phyloP scores from a whole-genome alignment of 1,140 invertebrate genomes.

The Lucilia sericata region DNA sequence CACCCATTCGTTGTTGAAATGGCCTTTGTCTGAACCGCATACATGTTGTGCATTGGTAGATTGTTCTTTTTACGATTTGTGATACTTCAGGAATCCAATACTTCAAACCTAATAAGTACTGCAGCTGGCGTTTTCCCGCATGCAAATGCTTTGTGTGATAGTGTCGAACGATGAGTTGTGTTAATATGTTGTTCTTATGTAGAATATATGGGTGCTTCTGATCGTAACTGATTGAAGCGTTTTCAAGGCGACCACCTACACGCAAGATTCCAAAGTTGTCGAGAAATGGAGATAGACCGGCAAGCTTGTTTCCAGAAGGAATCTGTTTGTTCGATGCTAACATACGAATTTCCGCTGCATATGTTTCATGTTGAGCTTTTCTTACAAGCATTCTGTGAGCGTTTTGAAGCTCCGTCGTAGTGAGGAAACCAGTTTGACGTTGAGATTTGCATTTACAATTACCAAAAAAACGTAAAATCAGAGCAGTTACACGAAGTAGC shows the following conservation, averaged over 20 bases:
- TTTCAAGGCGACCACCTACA: constrained; percentile 41
- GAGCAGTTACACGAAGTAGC: background rate
- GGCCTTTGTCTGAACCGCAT: constrained; percentile 3
- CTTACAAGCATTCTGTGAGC: background rate
- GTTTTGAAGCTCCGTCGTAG: background rate
- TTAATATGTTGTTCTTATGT: constrained; percentile 24
- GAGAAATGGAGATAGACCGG: constrained; percentile 21
- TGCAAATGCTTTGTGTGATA: constrained; percentile 37
- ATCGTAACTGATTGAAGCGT: constrained; percentile 42
- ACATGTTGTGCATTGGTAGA: constrained; percentile 41
- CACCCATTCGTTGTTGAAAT: constrained; percentile 29
- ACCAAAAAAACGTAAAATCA: background rate
- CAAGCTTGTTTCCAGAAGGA: background rate
- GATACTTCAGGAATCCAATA: constrained; percentile 37
- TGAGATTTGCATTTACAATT: background rate
- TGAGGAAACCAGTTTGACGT: background rate
- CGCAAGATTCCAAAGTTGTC: constrained; percentile 32
- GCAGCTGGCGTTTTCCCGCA: constrained; percentile 42
- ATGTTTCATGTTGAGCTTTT: constrained; percentile 32
- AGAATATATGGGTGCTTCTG: constrained; percentile 41
- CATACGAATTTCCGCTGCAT: constrained; percentile 10
- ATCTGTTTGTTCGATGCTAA: background rate
- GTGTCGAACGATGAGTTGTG: constrained; percentile 34
- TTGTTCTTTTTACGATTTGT: constrained; percentile 12
- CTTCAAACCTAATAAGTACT: constrained; percentile 36